Percentiles rank a stretch among this genome's conserved stretches.
Conservation (phyloP, 2,888 invertebrate species). For the Rhagonycha fulva region DNA sequence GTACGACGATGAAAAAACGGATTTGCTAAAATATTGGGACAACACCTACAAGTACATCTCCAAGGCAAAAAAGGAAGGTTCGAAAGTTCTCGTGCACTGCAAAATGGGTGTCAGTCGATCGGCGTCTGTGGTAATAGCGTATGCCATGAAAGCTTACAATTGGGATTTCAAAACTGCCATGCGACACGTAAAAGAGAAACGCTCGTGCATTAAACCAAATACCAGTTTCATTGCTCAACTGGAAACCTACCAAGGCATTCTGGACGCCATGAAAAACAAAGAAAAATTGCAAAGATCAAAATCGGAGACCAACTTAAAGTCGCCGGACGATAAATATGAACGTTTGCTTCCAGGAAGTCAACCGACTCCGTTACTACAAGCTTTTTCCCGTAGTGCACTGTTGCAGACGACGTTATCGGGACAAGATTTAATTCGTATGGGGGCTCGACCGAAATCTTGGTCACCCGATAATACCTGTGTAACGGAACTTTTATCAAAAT, state of each 20-base stretch:
- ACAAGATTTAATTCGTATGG: constrained; percentile 46
- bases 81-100: constrained; percentile 96
- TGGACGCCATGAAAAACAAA: constrained; percentile 95
- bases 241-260: constrained; percentile 91
- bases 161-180: constrained; percentile 91
- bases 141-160: constrained; percentile 96
- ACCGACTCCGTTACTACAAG: constrained; percentile 65
- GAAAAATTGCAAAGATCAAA: constrained; percentile 91
- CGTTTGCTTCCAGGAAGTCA: constrained; percentile 60
- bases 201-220: constrained; percentile 96
- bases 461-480: constrained; percentile 67
- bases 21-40: constrained; percentile 96
- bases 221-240: constrained; percentile 91
- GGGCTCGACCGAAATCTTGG: constrained; percentile 53
- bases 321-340: constrained; percentile 64
- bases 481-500: constrained; percentile 60
- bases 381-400: constrained; percentile 47
- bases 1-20: constrained; percentile 95
- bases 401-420: constrained; percentile 36
- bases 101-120: constrained; percentile 99
- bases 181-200: constrained; percentile 86
- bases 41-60: constrained; percentile 96
- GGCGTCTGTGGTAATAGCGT: constrained; percentile 96
- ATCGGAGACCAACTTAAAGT: constrained; percentile 88
- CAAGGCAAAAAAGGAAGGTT: constrained; percentile 86